Base-by-base conservation (phyloP, 2,113 vertebrate species). In the Varanus salvator region DNA sequence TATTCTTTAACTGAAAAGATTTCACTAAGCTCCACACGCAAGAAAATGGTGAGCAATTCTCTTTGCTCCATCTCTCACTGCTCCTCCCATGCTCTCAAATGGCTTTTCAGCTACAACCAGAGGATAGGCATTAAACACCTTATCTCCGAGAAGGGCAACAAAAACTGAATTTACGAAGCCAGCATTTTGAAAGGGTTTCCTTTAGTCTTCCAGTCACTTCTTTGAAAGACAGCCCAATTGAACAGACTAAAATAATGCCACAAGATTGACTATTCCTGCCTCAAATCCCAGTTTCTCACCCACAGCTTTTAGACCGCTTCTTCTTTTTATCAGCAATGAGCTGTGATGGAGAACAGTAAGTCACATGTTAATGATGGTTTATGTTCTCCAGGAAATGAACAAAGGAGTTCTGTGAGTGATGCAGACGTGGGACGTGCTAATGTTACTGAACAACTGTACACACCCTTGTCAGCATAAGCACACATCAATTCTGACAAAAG, bases 281-380 rank as follows among this genome's bases (percentile, higher is more conserved):
- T 14, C 29, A 87, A 66, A 60, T 84, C 90, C 60, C 52, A 17
- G 85, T 90, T 92, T 91, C 48, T 81, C 34, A 31, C 66, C 54
- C 27, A 44, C n/a, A 54, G 15, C 31, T 85, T 69, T 89, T 80
- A 44, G 71, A 85, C 27, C 31, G 81, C 69, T 48, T 74, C 23
- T 48, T 31, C 38, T 9, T 76, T 64, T 90, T 92, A 90, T 88
- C 12, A 89, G 91, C 77, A 85, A 48, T 34, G 87, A 66, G 52
- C 83, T 89, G 38, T 14, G 80, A 86, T 91, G 86, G 94, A 94
- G 80, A 87, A 66, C 66, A 64, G 25, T 80, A 92, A 92, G 69
- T 87, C 91, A 91, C 82, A 23, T 81, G 85, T 87, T 93, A 89
- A 77, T 83, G 86, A 85, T 93, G 92, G 85, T 93, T 95, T 93